phyloP scores from a whole-genome alignment of 2,888 invertebrate species.

The Aspidiotus rigidus region DNA sequence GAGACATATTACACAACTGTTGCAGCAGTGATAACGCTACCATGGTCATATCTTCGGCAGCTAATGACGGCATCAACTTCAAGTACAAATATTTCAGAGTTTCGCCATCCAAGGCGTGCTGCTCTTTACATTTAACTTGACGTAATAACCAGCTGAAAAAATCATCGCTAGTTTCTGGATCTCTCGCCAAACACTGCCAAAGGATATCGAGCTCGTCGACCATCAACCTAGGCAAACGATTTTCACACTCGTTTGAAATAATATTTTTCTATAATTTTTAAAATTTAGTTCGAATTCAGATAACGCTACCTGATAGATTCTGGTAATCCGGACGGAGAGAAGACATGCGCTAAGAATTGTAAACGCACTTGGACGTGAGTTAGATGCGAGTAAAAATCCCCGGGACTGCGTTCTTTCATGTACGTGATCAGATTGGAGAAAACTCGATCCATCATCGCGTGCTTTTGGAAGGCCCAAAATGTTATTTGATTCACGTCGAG shows the following conservation, averaged over 20 bases:
- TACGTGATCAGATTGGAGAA: conserved; percentile 57
- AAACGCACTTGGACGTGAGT: conserved; percentile 84
- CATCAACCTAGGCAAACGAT: conserved; percentile 50
- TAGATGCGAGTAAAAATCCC: conserved; percentile 56
- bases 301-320: conserved; percentile 63
- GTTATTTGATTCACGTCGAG: conserved; percentile 79
- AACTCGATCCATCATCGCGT: conserved; percentile 87
- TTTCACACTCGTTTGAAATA: no score
- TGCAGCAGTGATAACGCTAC: conserved; percentile 84
- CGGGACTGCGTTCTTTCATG: conserved; percentile 32
- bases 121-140: conserved; percentile 77
- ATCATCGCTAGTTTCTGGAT: conserved; percentile 79
- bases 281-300: neutral
- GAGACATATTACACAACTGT: conserved; percentile 77
- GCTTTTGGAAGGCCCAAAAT: conserved; percentile 86
- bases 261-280: neutral
- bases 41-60: conserved; percentile 84
- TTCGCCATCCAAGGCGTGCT: conserved; percentile 81
- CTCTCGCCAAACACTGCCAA: conserved; percentile 83
- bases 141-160: conserved; percentile 86
- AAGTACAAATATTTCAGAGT: conserved; percentile 78
- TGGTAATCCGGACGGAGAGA: conserved; percentile 80
- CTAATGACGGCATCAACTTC: conserved; percentile 77
- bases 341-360: conserved; percentile 85
- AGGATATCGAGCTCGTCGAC: conserved; percentile 82